Evolutionary conservation across 2,888 invertebrate genomes (phyloP), one percentile per base, ranked within the genome.

Genomic region (Drosophila prostipennis): DNA sequence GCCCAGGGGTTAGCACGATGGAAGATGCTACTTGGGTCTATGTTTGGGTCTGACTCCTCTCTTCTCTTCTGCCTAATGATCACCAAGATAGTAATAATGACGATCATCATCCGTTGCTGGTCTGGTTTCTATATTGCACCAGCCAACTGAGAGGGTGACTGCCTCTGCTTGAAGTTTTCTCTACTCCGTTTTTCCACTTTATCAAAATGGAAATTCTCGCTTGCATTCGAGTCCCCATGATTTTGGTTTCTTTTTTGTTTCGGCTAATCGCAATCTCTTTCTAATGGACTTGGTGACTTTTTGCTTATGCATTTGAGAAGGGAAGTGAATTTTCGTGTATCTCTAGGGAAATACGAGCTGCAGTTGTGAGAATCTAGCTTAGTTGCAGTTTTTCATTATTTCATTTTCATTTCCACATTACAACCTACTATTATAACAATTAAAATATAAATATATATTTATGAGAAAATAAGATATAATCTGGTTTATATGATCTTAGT

Each of bases 1-100:
- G 65, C 65, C 63, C 14, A 45, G 39, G 46, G 65, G 53, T 37
- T 8, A 46, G 36, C 64, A 61, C 63, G 63, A 65, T 40, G 54
- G 16, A 53, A 53, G 53, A 53, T 40, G 52, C 32, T 34, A 8
- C 34, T 48, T 16, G 48, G 46, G 6, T 14, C 32, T 46, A 11
- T 4, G 29, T 11, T 32, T 6, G 46, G 32, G 46, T 46, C 45
- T 19, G 19, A 8, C 16, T n/a, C 26, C 14, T n/a, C 32, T 32
- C 26, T 23, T n/a, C 32, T 32, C 19, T 19, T 53, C 13, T 32
- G 32, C 36, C 52, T 56, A 49, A 63, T 49, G 49, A 51, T 49
- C 39, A 49, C 37, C 16, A 7, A 49, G 49, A 36, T 56, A 16
- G 23, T 59, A n/a, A 36, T 56, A 32, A 51, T 63, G 49, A 59